These are phyloP conservation scores for Mylabris sibirica DNA, from an alignment of 2,888 invertebrate genomes.

Conservation along the genomic window DNA sequence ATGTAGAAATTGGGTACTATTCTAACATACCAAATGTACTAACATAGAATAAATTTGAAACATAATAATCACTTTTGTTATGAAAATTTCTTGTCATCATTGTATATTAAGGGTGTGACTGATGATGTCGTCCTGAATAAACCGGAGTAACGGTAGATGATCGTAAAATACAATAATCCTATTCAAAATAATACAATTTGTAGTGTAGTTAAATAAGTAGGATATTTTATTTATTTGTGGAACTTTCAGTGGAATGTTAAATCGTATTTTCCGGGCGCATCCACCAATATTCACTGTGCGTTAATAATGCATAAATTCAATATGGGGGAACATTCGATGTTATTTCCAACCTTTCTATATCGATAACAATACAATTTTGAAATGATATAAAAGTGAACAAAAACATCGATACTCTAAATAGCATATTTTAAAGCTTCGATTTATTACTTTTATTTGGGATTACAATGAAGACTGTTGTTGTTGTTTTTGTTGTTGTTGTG, in stretches of 20 bases:
- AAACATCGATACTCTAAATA: too few relatives aligned
- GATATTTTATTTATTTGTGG: slow-evolving; percentile 1
- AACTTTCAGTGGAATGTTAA: slow-evolving; percentile 7
- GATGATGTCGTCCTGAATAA: slow-evolving; percentile 7
- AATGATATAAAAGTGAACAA: too few relatives aligned
- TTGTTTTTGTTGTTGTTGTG: too few relatives aligned
- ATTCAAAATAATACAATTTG: not conserved
- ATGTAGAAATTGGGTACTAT: not conserved
- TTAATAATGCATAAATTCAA: not conserved
- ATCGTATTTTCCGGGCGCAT: slow-evolving; percentile 19
- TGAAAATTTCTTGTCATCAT: slow-evolving; percentile 2
- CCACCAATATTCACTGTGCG: slow-evolving; percentile 17
- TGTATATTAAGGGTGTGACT: not conserved
- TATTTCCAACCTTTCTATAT: too few relatives aligned
- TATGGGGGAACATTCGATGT: not conserved
- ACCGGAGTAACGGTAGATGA: not conserved
- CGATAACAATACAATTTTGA: not conserved
- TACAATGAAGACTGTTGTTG: not conserved
- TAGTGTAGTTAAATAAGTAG: not conserved
- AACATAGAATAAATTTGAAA: not conserved
- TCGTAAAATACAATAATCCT: not conserved
- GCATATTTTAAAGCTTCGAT: too few relatives aligned
- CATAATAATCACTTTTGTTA: slow-evolving; percentile 4
- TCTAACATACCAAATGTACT: not conserved
- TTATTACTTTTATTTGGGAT: too few relatives aligned